Evolutionary conservation across 1,140 invertebrate species (phyloP), one percentile per base, ranked within the genome.

Genomic region (Drosophila melanica): DNA sequence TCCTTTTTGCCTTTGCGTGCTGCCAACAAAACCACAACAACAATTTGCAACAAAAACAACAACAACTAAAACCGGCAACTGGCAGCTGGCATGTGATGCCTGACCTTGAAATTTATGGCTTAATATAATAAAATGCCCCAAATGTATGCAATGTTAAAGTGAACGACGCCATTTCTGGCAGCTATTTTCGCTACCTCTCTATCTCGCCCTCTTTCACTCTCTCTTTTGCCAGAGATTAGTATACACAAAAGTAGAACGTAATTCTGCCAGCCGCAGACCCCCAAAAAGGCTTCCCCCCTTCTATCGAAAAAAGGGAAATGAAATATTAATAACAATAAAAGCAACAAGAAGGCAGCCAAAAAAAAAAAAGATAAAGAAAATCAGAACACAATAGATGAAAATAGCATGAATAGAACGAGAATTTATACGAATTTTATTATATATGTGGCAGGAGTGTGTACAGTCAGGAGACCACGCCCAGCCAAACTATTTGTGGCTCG

Each of bases 21-120:
- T 3, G 53, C 53, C 51, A 41, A 20, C 42, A 33, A 42, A 48
- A 30, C 68, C 62, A 35, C 68, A 55, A 14, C 27, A 53, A 10
- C 47, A 33, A 50, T 35, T n/a, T n/a, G 12, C 9, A 54, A 16
- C 39, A 53, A 42, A 9, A 50, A 14, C 14, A 54, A 27, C 50
- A 69, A 63, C 42, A 51, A 58, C 41, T 35, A 42, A 54, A 58
- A 51, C 42, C n/a, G 59, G 45, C 50, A 69, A 37, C 72, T 77
- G 81, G 74, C 69, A 62, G 63, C 57, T 76, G 69, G 69, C 63
- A 76, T 75, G 74, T 76, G 74, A 67, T 77, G 74, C 75, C 76
- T 86, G 81, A 85, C 81, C 81, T 85, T 85, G 81, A 85, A 85
- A 81, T 85, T 71, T 80, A 84, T 85, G 64, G 80, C 82, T 85